Conservation (phyloP, 1,140 invertebrate genomes). For the Danaus melanippus region DNA sequence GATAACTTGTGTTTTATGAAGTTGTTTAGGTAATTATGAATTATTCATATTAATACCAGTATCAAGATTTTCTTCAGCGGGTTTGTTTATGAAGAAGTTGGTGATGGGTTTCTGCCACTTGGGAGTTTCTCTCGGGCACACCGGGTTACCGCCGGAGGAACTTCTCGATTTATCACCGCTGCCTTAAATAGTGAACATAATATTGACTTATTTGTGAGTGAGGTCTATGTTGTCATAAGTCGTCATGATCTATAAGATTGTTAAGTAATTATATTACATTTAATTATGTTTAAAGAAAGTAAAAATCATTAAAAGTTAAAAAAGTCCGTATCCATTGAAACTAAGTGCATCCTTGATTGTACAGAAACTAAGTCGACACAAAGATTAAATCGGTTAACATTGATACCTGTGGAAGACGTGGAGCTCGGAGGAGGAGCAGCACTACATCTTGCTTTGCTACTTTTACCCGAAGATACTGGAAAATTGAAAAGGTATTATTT, state of each 20-base stretch:
- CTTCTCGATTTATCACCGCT: constrained; percentile 23
- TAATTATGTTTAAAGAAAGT: too few relatives aligned
- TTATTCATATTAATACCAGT: constrained; percentile 11
- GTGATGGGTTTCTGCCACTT: constrained; percentile 72
- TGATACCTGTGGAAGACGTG: constrained; percentile 26
- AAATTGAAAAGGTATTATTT: too few relatives aligned
- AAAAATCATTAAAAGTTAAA: too few relatives aligned
- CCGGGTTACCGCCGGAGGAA: constrained; percentile 62
- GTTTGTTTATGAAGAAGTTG: constrained; percentile 52
- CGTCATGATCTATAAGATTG: too few relatives aligned
- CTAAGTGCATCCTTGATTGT: too few relatives aligned
- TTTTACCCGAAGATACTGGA: constrained; percentile 50
- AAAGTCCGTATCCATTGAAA: too few relatives aligned
- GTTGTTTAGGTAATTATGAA: too few relatives aligned
- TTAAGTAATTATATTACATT: too few relatives aligned
- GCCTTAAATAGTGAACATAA: constrained; percentile 1
- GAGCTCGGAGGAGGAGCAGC: constrained; percentile 31
- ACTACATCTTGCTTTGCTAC: constrained; percentile 52
- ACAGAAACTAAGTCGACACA: neutral
- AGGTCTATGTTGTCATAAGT: neutral
- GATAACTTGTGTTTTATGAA: too few relatives aligned
- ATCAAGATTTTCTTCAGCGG: constrained; percentile 13
- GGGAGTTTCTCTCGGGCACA: constrained; percentile 68
- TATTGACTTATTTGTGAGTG: neutral
- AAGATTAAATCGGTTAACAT: too few relatives aligned